Evolutionary conservation across 2,797 vertebrate genomes (phyloP).

Genomic region (Anas georgica): DNA sequence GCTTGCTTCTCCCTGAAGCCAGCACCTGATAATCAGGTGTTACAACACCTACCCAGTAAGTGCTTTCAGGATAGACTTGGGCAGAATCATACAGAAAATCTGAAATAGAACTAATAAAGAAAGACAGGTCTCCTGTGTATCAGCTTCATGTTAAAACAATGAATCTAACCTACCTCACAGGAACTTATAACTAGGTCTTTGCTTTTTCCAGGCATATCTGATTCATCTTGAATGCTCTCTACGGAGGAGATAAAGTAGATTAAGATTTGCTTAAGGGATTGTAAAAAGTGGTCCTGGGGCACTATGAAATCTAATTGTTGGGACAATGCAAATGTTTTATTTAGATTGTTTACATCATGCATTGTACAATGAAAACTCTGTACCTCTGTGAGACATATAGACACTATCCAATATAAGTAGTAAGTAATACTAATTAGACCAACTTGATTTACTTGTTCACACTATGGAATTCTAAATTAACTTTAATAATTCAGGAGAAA

Average conservation of each 20-base stretch:
- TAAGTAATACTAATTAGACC: slow-evolving; percentile 55
- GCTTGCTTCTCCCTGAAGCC: neutral
- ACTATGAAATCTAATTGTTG: slow-evolving; percentile 10
- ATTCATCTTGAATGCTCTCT: slow-evolving; percentile 34
- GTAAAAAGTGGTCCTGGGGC: neutral
- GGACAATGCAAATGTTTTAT: slow-evolving; percentile 45
- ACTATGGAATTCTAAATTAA: slow-evolving; percentile 55
- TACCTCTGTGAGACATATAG: slow-evolving; percentile 38
- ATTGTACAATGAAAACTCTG: neutral
- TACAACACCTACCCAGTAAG: neutral
- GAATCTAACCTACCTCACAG: slow-evolving; percentile 9
- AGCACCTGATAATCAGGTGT: neutral
- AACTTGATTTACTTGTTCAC: slow-evolving; percentile 48
- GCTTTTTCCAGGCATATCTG: slow-evolving; percentile 20
- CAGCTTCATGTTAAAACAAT: neutral
- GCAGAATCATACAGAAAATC: neutral
- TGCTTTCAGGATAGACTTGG: neutral
- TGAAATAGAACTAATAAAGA: neutral
- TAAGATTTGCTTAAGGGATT: slow-evolving; percentile 51
- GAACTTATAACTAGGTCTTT: slow-evolving; percentile 29
- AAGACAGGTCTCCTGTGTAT: neutral
- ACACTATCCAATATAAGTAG: slow-evolving; percentile 2
- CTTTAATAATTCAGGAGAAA: slow-evolving; percentile 51
- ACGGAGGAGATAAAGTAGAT: slow-evolving; percentile 27
- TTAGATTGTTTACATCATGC: slow-evolving; percentile 40